Evolutionary conservation across 2,888 invertebrate genomes (phyloP), one percentile per base, ranked within the genome.

Genomic region (Lysandra bellargus): DNA sequence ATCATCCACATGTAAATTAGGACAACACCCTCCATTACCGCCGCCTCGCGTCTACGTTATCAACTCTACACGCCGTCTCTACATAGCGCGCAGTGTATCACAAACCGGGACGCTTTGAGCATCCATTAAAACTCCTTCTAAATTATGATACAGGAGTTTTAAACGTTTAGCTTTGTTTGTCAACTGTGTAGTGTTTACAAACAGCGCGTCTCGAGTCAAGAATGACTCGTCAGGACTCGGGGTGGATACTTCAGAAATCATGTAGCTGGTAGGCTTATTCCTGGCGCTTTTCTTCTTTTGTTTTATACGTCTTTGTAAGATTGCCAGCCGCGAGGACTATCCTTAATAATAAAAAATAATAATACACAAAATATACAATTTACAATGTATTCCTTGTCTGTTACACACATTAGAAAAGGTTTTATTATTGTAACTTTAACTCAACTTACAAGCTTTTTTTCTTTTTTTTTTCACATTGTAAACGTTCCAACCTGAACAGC

Each of bases 1-100:
- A 17, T 69, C 69, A 33, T 69, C 69, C 30, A 69, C 64, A 69
- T 69, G 33, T 69, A 69, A 69, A 69, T 69, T 37, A 37, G 69
- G 69, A 69, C 69, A 33, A 64, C 64, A 23, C 64, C 64, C 14
- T 61, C 61, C 69, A 69, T 69, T 37, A 69, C 69, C 14, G 4
- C 14, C 14, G 33, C 69, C 14, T 69, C 69, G 69, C 33, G 33
- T 69, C 33, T 37, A 37, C 69, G 69, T 69, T 69, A 37, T 37
- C 14, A 69, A 69, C 69, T 69, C 69, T 14, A 37, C 69, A 14
- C 1, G 69, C 14, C 33, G 30, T 64, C 64, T 64, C 64, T 30
- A 64, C 30, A 64, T 33, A 4, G 1, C 33, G 69, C 69, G 69
- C 69, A 69, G 33, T 69, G 69, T 37, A 69, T 30, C 64, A 69